Conservation (phyloP, 1,140 invertebrate genomes). For the Dreissena polymorpha region DNA sequence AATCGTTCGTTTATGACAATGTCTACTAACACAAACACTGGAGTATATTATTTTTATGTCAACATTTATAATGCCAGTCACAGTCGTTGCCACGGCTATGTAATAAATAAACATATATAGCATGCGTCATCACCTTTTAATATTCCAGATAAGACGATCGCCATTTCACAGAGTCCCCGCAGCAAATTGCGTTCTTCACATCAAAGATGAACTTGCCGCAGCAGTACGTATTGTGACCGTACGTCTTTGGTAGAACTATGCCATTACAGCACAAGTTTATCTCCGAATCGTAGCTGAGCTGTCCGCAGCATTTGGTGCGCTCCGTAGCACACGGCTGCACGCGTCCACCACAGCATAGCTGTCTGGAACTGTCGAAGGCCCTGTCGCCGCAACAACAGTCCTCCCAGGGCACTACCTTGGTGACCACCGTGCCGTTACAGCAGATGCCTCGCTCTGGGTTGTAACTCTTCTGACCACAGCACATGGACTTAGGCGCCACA, state of each 20-base stretch:
- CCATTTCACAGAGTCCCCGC: conserved; percentile 18
- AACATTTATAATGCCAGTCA: too few species aligned
- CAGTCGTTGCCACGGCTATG: too few species aligned
- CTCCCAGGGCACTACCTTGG: conserved; percentile 11
- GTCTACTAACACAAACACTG: too few species aligned
- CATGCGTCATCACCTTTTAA: not conserved
- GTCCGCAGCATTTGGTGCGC: conserved; percentile 19
- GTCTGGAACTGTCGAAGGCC: conserved; percentile 11
- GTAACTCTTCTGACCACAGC: conserved; percentile 41
- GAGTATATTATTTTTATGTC: too few species aligned
- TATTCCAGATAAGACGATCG: not conserved
- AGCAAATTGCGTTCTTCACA: conserved; percentile 18
- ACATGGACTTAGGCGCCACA: conserved; percentile 14
- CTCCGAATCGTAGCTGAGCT: conserved; percentile 7
- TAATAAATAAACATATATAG: too few species aligned
- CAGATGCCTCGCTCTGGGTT: conserved; percentile 43
- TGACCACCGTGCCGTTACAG: conserved; percentile 27
- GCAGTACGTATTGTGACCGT: conserved; percentile 35
- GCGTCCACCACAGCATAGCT: conserved; percentile 35
- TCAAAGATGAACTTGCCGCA: conserved; percentile 19
- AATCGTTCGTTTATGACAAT: too few species aligned
- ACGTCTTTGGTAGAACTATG: conserved; percentile 21
- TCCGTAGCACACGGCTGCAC: conserved; percentile 1
- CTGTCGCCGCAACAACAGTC: conserved; percentile 39
- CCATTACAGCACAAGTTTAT: conserved; percentile 33